Conservation (phyloP, 2,888 invertebrate genomes). For the Aleiodes leptofemur region DNA sequence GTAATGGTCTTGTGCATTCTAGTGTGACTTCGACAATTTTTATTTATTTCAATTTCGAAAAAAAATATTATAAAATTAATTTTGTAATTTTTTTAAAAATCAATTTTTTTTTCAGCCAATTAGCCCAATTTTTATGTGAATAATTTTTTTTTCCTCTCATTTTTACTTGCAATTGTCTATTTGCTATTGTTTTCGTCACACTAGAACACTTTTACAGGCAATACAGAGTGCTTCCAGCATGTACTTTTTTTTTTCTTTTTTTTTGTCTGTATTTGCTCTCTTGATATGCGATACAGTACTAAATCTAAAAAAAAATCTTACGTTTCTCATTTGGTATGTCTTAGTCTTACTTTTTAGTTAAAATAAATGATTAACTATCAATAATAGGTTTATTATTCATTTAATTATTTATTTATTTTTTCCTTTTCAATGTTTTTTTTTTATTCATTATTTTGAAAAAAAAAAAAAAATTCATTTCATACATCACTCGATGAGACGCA, state of each 20-base stretch:
- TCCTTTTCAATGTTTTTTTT: background rate
- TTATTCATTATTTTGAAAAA: background rate
- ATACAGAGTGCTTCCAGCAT: conserved; percentile 70
- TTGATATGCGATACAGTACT: conserved; percentile 73
- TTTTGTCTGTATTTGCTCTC: conserved; percentile 63
- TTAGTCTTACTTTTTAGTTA: conserved; percentile 71
- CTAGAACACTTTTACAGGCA: conserved; percentile 70
- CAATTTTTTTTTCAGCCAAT: background rate
- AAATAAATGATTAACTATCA: conserved; percentile 35
- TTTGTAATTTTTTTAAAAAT: background rate
- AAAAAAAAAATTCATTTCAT: background rate
- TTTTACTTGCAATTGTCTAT: background rate
- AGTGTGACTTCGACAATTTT: conserved; percentile 52
- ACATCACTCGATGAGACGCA: conserved; percentile 59
- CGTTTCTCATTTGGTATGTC: conserved; percentile 74
- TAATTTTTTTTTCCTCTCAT: conserved; percentile 8
- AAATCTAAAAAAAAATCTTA: conserved; percentile 73
- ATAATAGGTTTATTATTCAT: conserved; percentile 15
- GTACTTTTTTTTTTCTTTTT: conserved; percentile 51
- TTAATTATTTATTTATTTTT: conserved; percentile 4
- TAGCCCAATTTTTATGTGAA: background rate
- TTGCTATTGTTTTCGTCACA: conserved; percentile 43
- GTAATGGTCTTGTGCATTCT: conserved; percentile 73
- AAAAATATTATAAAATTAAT: background rate
- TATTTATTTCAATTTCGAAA: background rate